Base-by-base conservation (phyloP, 2,113 vertebrate species). In the Amphilophus citrinellus region DNA sequence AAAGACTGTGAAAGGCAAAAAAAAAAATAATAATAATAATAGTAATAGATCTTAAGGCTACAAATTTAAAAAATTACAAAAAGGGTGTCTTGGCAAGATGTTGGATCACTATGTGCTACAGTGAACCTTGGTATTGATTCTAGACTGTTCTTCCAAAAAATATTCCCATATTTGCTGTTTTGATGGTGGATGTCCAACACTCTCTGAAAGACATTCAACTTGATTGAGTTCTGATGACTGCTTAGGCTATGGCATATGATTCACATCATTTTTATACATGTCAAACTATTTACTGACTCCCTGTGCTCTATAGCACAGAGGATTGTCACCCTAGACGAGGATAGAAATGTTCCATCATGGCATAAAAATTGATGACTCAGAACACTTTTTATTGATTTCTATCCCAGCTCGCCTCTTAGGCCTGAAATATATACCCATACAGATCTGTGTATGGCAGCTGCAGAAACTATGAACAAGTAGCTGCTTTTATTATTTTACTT, bases 341-440 rank as follows among this genome's bases (percentile, higher is more conserved):
- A 22, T 4, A 53, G 0, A 73, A 20, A 73, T 32, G 24, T 1
- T 7, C 17, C 44, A 53, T 8, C 24, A 0, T 56, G 27, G 47
- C 32, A 56, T 35, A 73, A 73, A 56, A 56, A 2, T 8, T 73
- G 27, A 32, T 73, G 47, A 56, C 27, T 73, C 47, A 9, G 68
- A 35, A 9, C 27, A 35, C 24, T 71, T 71, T 30, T 5, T 71
- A 47, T 30, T 2, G 27, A 73, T 56, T 73, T 73, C 47, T 73
- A 35, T 73, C 47, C 68, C 68, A 56, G 10, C 47, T 73, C 13
- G 27, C 47, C 27, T 73, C 68, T 73, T 35, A 35, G 47, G n/a
- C 44, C 18, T 32, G 47, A 20, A 73, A 56, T 35, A 73, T 73
- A 14, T 27, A 35, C 47, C 66, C 44, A 53, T 53, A 50, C 68